Evolutionary conservation across 2,113 vertebrate genomes (phyloP), one percentile per base, ranked within the genome.

Genomic region (Danionella cerebrum): DNA sequence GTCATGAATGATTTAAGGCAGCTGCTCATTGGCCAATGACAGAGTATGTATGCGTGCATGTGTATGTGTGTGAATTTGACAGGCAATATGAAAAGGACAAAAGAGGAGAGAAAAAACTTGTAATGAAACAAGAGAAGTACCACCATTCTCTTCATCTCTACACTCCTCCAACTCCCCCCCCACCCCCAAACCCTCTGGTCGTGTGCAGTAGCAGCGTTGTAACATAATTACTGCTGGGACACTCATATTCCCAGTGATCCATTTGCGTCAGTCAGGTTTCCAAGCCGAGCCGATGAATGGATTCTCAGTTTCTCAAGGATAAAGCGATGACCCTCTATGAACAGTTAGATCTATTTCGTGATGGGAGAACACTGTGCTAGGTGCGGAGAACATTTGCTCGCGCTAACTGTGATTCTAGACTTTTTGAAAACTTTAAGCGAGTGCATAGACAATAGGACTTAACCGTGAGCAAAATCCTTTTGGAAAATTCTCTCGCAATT

Each of bases 221-320:
- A 90, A 90, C 84, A 90, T 90, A 90, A 90, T 90, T 90, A 89
- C 87, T 89, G 87, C 87, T 84, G 89, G 89, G 89, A 89, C 87
- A 80, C 83, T 81, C 84, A 84, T 87, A 90, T 90, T 89, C 89
- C 89, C 89, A 88, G 82, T 87, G 87, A 89, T 89, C 87, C 89
- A 89, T 90, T 90, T 90, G 87, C 86, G 86, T 89, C 87, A 89
- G 87, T 90, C 87, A 88, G 85, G 86, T 88, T 88, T 83, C 80
- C 79, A 68, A 86, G 83, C 83, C 70, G 78, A 86, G 83, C 86
- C 84, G 81, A 88, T 87, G 87, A 89, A 86, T 85, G 83, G 82
- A 88, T 87, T 88, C 85, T 88, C 84, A 82, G 82, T 86, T 90
- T 90, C 87, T 89, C 89, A 90, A 90, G 87, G 89, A 90, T 87